Evolutionary conservation across 2,797 vertebrate genomes (phyloP).

Genomic region (Peromyscus attwateri): DNA sequence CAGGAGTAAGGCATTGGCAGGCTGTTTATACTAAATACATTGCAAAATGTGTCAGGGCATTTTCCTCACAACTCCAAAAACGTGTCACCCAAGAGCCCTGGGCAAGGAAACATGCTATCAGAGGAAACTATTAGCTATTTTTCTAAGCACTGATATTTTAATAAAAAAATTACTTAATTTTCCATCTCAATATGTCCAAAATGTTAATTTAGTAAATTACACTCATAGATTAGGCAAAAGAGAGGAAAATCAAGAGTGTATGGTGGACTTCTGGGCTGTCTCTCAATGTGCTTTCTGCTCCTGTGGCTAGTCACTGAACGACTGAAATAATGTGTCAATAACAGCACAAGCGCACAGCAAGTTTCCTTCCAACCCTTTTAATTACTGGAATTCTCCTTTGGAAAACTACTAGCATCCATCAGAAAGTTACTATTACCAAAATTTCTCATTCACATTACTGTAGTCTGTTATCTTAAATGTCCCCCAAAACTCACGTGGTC

Average conservation of each 20-base stretch:
- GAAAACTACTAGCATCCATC: not conserved
- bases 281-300: not conserved
- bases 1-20: not conserved
- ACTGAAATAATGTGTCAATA: not conserved
- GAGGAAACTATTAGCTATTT: not conserved
- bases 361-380: not conserved
- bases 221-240: not conserved
- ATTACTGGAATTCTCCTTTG: not conserved
- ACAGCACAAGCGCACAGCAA: not conserved
- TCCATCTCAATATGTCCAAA: not conserved
- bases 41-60: not conserved
- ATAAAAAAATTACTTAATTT: constrained; percentile 5
- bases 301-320: not conserved
- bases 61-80: not conserved
- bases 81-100: not conserved
- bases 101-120: not conserved
- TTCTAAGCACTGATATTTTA: not conserved
- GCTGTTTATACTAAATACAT: not conserved
- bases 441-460: not conserved
- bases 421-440: constrained; percentile 6
- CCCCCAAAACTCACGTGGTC: not conserved
- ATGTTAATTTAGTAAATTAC: constrained; percentile 8
- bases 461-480: not conserved
- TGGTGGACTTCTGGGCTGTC: not conserved
- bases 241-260: not conserved